Percentiles rank a stretch among this genome's conserved stretches.
Evolutionary conservation across 2,888 invertebrate species (phyloP).

Genomic region (Platycheirus rosarum): DNA sequence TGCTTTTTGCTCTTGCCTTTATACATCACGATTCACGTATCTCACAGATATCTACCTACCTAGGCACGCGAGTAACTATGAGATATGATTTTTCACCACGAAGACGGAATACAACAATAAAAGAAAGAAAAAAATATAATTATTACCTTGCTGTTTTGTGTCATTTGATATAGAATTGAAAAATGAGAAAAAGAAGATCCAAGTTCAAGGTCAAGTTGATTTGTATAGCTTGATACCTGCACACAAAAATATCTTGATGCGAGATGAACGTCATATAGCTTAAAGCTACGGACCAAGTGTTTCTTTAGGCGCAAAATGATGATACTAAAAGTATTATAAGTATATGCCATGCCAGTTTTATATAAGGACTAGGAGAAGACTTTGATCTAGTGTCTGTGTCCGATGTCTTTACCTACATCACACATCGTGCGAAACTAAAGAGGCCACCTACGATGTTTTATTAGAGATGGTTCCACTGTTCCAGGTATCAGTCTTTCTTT

Average conservation of each 20-base stretch:
- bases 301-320: conserved; percentile 17
- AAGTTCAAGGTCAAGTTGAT: conserved; percentile 70
- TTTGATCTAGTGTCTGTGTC: neutral
- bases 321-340: conserved; percentile 18
- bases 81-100: conserved; percentile 14
- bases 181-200: conserved; percentile 55
- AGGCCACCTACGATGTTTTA: conserved; percentile 59
- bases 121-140: conserved; percentile 38
- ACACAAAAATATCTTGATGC: neutral
- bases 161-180: conserved; percentile 43
- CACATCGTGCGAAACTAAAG: conserved; percentile 59
- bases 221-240: conserved; percentile 25
- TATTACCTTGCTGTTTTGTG: conserved; percentile 51
- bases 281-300: conserved; percentile 40
- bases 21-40: conserved; percentile 44
- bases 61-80: conserved; percentile 24
- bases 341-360: conserved; percentile 36
- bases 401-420: neutral
- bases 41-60: conserved; percentile 14
- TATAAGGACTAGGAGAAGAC: conserved; percentile 4
- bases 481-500: conserved; percentile 45
- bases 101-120: neutral
- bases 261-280: conserved; percentile 39
- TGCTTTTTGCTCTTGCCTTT: conserved; percentile 15
- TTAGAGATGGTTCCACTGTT: neutral